Base-by-base conservation (phyloP, 2,888 invertebrate genomes). In the Theodoxus fluviatilis region DNA sequence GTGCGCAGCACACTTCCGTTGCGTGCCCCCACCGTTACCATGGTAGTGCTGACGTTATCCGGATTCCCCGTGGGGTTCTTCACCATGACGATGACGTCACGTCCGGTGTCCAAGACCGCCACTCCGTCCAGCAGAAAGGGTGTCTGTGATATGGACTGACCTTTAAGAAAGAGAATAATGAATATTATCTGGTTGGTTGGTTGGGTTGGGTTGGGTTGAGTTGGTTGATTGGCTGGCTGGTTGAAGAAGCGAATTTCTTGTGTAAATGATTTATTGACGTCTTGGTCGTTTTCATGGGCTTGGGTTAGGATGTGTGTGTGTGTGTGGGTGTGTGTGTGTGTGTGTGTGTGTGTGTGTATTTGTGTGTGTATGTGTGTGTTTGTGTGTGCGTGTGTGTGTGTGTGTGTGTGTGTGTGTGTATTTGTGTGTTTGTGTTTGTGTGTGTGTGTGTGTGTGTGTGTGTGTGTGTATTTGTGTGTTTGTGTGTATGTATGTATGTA, bases 1-100 rank as follows among this genome's bases (percentile, higher is more conserved):
- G 70, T 69, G 25, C 55, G 68, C 6, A 75, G 70, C 9, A 77
- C 47, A 25, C 67, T 75, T 15, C 77, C 79, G 49, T 77, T 75
- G 9, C 71, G 72, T 9, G 75, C 71, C 25, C 74, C 76, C 37
- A 79, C 52, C 22, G 69, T 70, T 25, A 75, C 68, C 15, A 77
- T 31, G 25, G 66, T 67, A 28, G 57, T 70, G 2, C 77, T 73
- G n/a, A 70, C 65, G 18, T 69, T 71, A 25, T 79, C 79, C 35
- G 73, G 59, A 12, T 43, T 52, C 2, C 75, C 74, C 7, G 66
- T 28, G 9, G 66, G 67, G 67, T 79, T 76, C 25, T 75, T 69
- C 25, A 79, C 38, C 9, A 76, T 38, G 28, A 68, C 57, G 37
- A n/a, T 40, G 6, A 57, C 25, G n/a, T 37, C 38, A n/a, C 68